Percentiles rank a stretch among this genome's conserved stretches.
Conservation (phyloP, 2,113 vertebrate species). For the Pygathrix nemaeus region DNA sequence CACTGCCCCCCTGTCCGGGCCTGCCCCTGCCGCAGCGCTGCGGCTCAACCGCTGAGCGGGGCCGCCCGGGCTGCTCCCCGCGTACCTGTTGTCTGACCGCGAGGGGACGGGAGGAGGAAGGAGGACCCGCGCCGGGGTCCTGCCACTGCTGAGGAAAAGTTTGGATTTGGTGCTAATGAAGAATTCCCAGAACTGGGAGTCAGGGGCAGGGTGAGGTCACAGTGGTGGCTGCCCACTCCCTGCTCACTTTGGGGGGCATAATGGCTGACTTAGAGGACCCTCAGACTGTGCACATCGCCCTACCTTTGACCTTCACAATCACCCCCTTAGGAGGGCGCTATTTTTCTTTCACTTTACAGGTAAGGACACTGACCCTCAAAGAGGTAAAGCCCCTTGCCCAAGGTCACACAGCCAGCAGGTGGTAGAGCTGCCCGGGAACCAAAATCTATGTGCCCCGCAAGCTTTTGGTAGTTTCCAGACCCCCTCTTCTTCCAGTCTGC, state of each 20-base stretch:
- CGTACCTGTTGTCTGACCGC: constrained; percentile 44
- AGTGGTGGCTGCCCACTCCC: background rate
- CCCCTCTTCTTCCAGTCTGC: background rate
- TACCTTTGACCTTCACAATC: constrained; percentile 33
- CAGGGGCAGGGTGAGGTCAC: background rate
- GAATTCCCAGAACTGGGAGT: background rate
- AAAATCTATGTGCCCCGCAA: background rate
- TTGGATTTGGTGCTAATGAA: background rate
- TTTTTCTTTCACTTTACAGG: background rate
- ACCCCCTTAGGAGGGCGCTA: background rate
- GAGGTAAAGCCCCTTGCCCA: constrained; percentile 35
- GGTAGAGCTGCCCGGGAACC: background rate
- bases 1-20: background rate
- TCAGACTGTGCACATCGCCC: background rate
- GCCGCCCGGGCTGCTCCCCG: background rate
- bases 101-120: background rate
- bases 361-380: background rate
- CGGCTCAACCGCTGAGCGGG: background rate
- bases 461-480: background rate
- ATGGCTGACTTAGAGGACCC: background rate
- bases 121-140: background rate
- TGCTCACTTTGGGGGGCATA: background rate
- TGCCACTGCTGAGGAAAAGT: background rate
- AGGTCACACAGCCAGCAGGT: constrained; percentile 55
- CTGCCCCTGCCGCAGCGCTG: constrained; percentile 61